These are phyloP conservation scores for Dendrocincla tyrannina DNA, from an alignment of 2,797 vertebrate genomes.

Conservation along the genomic window DNA sequence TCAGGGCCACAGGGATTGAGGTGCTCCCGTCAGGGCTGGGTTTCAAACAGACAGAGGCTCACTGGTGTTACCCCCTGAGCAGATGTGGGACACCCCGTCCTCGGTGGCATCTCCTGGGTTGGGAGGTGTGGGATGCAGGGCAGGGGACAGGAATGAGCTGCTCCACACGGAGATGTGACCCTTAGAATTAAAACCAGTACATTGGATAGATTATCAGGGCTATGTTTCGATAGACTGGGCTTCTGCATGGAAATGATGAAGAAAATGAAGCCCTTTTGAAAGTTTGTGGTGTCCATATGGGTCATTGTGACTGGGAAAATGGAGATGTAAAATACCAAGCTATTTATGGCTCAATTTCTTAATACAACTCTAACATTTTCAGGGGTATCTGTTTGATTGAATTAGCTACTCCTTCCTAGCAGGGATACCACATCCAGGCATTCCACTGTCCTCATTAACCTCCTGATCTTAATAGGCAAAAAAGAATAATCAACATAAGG, in stretches of 20 bases:
- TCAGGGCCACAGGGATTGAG: background rate
- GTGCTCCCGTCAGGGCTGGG: background rate
- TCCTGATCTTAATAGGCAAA: background rate
- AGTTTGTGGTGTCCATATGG: slow-evolving; percentile 13
- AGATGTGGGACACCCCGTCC: background rate
- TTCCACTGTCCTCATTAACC: slow-evolving; percentile 68
- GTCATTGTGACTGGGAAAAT: background rate
- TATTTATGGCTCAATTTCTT: slow-evolving; percentile 55
- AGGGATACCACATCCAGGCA: slow-evolving; percentile 1
- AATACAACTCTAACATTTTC: slow-evolving; percentile 51
- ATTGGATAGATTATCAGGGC: background rate
- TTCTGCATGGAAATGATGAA: background rate
- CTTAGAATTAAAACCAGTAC: background rate
- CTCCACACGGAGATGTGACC: background rate
- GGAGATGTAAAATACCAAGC: slow-evolving; percentile 23
- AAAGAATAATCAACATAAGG: slow-evolving; percentile 51
- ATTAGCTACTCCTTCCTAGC: slow-evolving; percentile 35
- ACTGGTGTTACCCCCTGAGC: background rate
- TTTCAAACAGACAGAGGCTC: background rate
- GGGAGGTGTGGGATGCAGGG: background rate
- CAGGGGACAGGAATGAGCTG: background rate
- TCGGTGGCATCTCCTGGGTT: fast-evolving
- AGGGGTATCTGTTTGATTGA: slow-evolving; percentile 23
- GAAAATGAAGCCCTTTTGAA: background rate
- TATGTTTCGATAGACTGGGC: background rate